Base-by-base conservation (phyloP, 30 jellyfish, hydroid and myxozoan genomes). In the Chironex yamaguchii region DNA sequence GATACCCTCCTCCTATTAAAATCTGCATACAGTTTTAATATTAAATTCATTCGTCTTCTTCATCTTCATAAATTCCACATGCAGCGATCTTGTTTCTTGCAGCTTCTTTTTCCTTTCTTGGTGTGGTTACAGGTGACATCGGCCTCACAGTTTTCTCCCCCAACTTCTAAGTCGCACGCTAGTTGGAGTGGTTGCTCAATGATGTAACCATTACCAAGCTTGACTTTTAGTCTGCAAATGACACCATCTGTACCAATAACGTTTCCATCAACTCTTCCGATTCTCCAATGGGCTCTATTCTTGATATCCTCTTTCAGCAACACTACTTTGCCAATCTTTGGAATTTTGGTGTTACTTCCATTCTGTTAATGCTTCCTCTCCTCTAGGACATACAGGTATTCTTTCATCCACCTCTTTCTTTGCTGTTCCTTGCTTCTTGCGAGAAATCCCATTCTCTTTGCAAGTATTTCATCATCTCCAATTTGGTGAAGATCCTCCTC, bases 221-320 rank as follows among this genome's bases (percentile, higher is more conserved):
- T 49, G 25, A 82, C 69, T 64, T 81, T 82, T 26, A 67, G 51
- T 70, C 93, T 87, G 17, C 93, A 79, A 12, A 52, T 50, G 65
- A 49, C 77, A 28, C 87, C 87, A 82, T 82, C 93, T 48, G 51
- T 49, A 34, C 86, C 93, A 4, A 48, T 52, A 28, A 82, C 49
- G 14, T 27, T 53, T 27, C 80, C 93, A 50, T 49, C 35, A 26
- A 81, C 71, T 81, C 86, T 81, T 49, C 91, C 91, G 6, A 81
- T 35, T 48, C 85, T 67, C 91, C 87, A 81, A 20, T 53, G 84
- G 24, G 85, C 90, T 62, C 82, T 24, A 81, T 54, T 36, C 62
- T 81, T 81, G 51, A 66, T 67, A 42, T 81, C 85, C n/a, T 81
- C 75, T 36, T 81, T 81, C 34, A 81, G 62, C 86, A 81, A 29